A percentile compares a stretch with the other conserved stretches of the same genome.
phyloP scores from a whole-genome alignment of 2,113 vertebrate species.

The Caranx ignobilis region DNA sequence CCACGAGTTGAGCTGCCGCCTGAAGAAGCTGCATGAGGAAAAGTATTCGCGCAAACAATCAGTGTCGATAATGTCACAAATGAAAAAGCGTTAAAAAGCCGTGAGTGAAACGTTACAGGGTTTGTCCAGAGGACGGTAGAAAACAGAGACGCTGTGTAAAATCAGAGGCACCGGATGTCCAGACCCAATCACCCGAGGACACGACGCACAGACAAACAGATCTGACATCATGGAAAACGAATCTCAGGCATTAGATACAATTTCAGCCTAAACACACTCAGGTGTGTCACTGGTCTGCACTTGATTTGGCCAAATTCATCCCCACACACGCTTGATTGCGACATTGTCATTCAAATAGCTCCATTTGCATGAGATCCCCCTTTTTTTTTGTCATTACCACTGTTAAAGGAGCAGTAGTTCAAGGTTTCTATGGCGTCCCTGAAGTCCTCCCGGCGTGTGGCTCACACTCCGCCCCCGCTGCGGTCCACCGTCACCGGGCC shows the following conservation, averaged over 20 bases:
- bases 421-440: not conserved
- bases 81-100: not conserved
- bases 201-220: not conserved
- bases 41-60: conserved; percentile 38
- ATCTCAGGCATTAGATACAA: conserved; percentile 28
- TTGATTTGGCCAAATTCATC: conserved; percentile 55
- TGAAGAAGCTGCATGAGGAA: conserved; percentile 28
- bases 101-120: conserved; percentile 6
- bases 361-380: conserved; percentile 45
- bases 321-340: conserved; percentile 52
- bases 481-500: conserved; percentile 92
- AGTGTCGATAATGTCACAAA: not conserved
- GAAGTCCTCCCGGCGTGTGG: not conserved
- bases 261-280: conserved; percentile 37
- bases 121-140: conserved; percentile 41
- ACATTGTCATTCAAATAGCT: conserved; percentile 68
- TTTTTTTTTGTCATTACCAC: not conserved
- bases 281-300: not conserved
- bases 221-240: conserved; percentile 21
- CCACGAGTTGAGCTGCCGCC: not conserved
- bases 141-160: conserved; percentile 31
- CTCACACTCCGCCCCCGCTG: conserved; percentile 94
- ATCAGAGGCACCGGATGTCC: conserved; percentile 57
- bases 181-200: conserved; percentile 1
- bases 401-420: not conserved